Percentiles rank a stretch among this genome's conserved stretches.
Evolutionary conservation across 2,888 invertebrate genomes (phyloP).

Genomic region (Osmoderma eremita): DNA sequence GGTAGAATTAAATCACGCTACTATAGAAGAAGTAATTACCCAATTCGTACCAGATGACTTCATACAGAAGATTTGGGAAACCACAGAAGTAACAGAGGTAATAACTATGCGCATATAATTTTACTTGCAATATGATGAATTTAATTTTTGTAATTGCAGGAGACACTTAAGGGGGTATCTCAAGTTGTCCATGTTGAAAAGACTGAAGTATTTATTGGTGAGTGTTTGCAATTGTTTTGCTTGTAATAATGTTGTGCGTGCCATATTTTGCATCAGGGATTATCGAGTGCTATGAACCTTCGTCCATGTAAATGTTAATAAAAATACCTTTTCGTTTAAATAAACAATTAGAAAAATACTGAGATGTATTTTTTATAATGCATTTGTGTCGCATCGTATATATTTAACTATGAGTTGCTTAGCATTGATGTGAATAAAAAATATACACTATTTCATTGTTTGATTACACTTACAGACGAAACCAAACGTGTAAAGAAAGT

Average conservation of each 20-base stretch:
- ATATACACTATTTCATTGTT: conserved; percentile 2
- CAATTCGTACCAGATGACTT: conserved; percentile 87
- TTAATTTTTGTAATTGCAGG: conserved; percentile 51
- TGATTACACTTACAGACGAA: conserved; percentile 39
- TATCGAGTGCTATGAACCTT: conserved; percentile 24
- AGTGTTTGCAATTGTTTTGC: conserved; percentile 46
- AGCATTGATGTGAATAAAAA: not conserved
- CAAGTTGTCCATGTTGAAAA: conserved; percentile 64
- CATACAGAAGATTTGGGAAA: conserved; percentile 83
- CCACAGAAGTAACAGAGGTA: conserved; percentile 75
- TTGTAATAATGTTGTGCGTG: conserved; percentile 39
- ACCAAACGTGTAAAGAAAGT: conserved; percentile 42
- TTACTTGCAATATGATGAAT: not conserved
- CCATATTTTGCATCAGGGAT: conserved; percentile 31
- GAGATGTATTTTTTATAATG: conserved; percentile 12
- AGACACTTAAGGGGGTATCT: conserved; percentile 60
- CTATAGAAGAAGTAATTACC: conserved; percentile 85
- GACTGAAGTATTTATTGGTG: conserved; percentile 65
- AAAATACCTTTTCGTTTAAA: conserved; percentile 26
- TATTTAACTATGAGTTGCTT: no score
- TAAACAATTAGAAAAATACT: conserved; percentile 11
- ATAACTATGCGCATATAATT: conserved; percentile 43
- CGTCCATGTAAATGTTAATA: conserved; percentile 2
- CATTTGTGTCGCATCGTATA: not conserved
- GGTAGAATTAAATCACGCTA: conserved; percentile 82